Evolutionary conservation across 1,140 invertebrate species (phyloP), one percentile per base, ranked within the genome.

Genomic region (Drosophila trapezifrons): DNA sequence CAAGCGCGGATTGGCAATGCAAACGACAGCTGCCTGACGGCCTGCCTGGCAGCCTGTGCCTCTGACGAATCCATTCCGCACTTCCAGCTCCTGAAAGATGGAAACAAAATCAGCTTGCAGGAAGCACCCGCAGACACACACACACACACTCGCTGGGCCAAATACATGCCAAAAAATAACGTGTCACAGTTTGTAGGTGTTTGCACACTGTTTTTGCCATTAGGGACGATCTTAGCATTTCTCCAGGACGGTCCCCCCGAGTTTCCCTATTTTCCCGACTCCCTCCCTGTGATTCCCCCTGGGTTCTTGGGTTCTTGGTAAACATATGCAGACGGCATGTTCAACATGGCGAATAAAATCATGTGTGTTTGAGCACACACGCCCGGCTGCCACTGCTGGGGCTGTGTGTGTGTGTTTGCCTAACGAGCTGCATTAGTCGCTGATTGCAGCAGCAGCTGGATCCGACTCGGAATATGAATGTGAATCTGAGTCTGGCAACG

Each of bases 371-470:
- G 49, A 32, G 35, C 29, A 27, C 22, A 4, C 25, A 10, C 17
- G 10, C n/a, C 55, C 55, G 35, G 15, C 54, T 20, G 25, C n/a
- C 25, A 35, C 42, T 4, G 9, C 37, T 64, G 56, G 9, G 2
- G 9, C 27, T 42, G 58, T 29, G 13, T 38, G 43, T 71, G 51
- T 59, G 78, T 86, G 76, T 86, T 89, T 86, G 84, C 83, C 83
- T 79, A 86, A 87, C 83, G 83, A 86, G 85, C 82, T 87, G 84
- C 83, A 87, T 89, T 89, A 79, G 67, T 81, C 79, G 79, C 72
- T 87, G 83, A 87, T 87, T 87, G 83, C 76, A 87, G 65, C 66
- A 69, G 69, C 65, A 66, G 55, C 13, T 32, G 40, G 45, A 59
- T 20, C 27, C 25, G 74, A 35, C 37, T 49, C 46, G 18, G 72